Percentiles rank a stretch among this genome's conserved stretches.
phyloP scores from a whole-genome alignment of 2,888 invertebrate genomes.

The Melieria picta region DNA sequence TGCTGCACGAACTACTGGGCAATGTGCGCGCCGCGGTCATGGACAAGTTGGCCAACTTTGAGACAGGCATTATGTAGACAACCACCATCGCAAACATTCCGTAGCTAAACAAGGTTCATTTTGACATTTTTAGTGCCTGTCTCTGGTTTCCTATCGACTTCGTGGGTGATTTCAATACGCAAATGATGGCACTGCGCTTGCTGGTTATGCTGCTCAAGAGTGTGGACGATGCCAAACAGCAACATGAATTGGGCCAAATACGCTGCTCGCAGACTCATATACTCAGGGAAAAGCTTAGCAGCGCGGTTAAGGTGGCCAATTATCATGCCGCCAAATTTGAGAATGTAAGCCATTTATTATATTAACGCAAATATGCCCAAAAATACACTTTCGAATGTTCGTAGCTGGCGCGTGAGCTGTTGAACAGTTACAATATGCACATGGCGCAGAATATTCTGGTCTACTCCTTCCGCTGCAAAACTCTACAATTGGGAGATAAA shows the following conservation, averaged over 20 bases:
- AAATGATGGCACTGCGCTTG: constrained; percentile 44
- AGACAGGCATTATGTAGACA: constrained; percentile 24
- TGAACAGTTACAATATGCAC: constrained; percentile 50
- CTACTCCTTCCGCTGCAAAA: constrained; percentile 47
- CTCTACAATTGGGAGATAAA: constrained; percentile 39
- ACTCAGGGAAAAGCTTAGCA: constrained; percentile 30
- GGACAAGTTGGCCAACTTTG: constrained; percentile 22
- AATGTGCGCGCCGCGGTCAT: constrained; percentile 37
- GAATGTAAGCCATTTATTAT: constrained; percentile 40
- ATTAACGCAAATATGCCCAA: neutral
- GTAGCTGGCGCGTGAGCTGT: constrained; percentile 45
- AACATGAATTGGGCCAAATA: constrained; percentile 29
- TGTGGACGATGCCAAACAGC: constrained; percentile 30
- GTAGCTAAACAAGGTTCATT: neutral
- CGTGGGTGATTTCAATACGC: constrained; percentile 49
- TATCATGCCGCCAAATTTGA: constrained; percentile 40
- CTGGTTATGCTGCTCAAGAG: constrained; percentile 43
- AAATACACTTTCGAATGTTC: constrained; percentile 3
- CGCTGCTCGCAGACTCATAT: constrained; percentile 11
- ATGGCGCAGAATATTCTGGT: constrained; percentile 39
- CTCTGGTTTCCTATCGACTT: constrained; percentile 49
- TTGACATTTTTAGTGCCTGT: constrained; percentile 40
- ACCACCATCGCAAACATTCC: neutral
- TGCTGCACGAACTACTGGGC: constrained; percentile 43
- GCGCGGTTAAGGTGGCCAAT: constrained; percentile 32